Conservation (phyloP, 2,888 invertebrate genomes). For the Lasioglossum pauxillum region DNA sequence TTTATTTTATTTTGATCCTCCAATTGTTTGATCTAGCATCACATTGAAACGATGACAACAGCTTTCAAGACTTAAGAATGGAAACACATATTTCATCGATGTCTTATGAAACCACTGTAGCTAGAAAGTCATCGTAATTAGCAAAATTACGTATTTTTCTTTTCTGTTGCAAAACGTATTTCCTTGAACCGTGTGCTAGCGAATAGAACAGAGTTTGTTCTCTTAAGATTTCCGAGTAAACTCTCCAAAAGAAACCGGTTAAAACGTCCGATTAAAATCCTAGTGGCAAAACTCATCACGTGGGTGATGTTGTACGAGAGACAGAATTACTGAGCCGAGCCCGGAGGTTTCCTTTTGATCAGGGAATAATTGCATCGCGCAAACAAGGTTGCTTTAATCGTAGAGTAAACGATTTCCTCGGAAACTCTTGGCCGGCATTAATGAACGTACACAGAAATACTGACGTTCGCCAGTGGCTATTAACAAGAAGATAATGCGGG, state of each 20-base stretch:
- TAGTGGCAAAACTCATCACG: neutral
- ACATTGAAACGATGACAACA: too few relatives aligned
- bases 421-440: neutral
- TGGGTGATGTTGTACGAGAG: neutral
- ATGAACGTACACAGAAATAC: neutral
- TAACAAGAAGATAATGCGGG: neutral
- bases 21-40: too few relatives aligned
- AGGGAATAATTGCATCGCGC: neutral
- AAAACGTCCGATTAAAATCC: neutral
- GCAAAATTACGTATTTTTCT: too few relatives aligned
- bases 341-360: neutral
- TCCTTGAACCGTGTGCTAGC: too few relatives aligned
- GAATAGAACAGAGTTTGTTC: too few relatives aligned
- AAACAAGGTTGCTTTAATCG: neutral
- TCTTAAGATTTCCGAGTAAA: too few relatives aligned
- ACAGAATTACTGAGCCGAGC: neutral
- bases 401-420: neutral
- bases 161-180: too few relatives aligned
- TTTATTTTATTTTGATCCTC: too few relatives aligned
- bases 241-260: neutral
- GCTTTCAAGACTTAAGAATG: too few relatives aligned
- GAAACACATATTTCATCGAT: too few relatives aligned
- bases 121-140: too few relatives aligned
- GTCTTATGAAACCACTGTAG: too few relatives aligned
- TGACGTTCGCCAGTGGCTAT: neutral